Evolutionary conservation across 2,888 invertebrate genomes (phyloP).

Genomic region (Himalopsyche tibetana): DNA sequence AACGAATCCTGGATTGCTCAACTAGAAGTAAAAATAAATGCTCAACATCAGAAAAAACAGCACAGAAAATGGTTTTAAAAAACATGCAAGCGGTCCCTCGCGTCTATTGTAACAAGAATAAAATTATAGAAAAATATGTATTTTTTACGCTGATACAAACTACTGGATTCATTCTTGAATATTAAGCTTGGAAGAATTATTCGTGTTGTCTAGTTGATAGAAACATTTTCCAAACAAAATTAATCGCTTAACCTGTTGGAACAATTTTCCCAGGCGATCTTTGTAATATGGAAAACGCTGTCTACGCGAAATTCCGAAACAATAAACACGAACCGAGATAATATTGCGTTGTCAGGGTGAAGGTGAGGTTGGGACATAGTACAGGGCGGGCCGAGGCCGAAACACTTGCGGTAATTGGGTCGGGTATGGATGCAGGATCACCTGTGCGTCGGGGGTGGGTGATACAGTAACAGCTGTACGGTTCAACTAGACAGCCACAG

Average conservation of each 20-base stretch:
- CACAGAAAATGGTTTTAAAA: too few relatives aligned
- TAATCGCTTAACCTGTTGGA: background rate
- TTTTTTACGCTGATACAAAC: too few relatives aligned
- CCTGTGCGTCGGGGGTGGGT: background rate
- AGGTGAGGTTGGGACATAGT: background rate
- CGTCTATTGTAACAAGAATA: too few relatives aligned
- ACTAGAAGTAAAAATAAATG: too few relatives aligned
- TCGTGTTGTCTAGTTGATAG: background rate
- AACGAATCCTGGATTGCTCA: too few relatives aligned
- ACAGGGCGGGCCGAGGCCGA: background rate
- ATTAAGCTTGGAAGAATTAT: too few relatives aligned
- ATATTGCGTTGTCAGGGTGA: background rate
- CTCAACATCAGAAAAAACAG: too few relatives aligned
- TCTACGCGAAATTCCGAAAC: background rate
- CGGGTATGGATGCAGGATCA: background rate
- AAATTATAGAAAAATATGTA: too few relatives aligned
- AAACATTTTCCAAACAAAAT: background rate
- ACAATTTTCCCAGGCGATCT: background rate
- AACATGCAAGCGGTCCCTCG: too few relatives aligned
- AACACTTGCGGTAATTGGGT: conserved; percentile 16
- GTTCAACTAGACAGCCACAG: background rate
- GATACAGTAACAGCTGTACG: background rate
- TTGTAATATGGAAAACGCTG: background rate
- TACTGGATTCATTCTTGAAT: too few relatives aligned
- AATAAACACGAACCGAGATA: background rate